A percentile compares a stretch with the other conserved stretches of the same genome.
Conservation (phyloP, 2,113 vertebrate genomes). For the Halichoeres trimaculatus region DNA sequence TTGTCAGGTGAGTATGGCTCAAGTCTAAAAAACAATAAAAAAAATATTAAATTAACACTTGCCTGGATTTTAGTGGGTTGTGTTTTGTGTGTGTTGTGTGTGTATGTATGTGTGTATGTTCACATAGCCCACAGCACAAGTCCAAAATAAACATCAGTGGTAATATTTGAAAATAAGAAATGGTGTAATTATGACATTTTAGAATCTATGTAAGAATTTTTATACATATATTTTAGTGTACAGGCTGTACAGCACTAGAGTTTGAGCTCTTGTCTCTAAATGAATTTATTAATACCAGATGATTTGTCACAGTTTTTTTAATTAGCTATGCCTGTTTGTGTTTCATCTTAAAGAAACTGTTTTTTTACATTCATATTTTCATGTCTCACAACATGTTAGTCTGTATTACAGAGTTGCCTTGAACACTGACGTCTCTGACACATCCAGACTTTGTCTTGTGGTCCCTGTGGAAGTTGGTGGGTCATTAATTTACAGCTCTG, state of each 20-base stretch:
- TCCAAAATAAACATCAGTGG: neutral
- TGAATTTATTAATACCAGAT: neutral
- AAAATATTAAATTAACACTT: too few relatives aligned
- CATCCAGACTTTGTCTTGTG: neutral
- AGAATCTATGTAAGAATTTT: neutral
- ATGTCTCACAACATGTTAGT: neutral
- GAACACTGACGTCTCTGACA: neutral
- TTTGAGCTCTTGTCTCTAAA: neutral
- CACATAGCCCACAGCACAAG: neutral
- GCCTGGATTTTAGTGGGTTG: too few relatives aligned
- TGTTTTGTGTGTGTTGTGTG: too few relatives aligned
- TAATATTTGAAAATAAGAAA: neutral
- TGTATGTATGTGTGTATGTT: neutral
- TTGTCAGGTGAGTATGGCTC: too few relatives aligned
- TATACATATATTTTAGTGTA: constrained; percentile 5
- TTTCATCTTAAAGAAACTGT: neutral
- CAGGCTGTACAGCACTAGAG: neutral
- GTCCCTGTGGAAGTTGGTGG: neutral
- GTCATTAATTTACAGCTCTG: too few relatives aligned
- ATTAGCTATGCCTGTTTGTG: neutral
- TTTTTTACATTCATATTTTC: constrained; percentile 1
- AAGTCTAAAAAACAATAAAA: too few relatives aligned
- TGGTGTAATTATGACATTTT: neutral
- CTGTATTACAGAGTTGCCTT: neutral
- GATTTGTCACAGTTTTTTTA: neutral